These are phyloP conservation scores for Plagodis pulveraria DNA, from an alignment of 2,888 invertebrate genomes.

Conservation along the genomic window DNA sequence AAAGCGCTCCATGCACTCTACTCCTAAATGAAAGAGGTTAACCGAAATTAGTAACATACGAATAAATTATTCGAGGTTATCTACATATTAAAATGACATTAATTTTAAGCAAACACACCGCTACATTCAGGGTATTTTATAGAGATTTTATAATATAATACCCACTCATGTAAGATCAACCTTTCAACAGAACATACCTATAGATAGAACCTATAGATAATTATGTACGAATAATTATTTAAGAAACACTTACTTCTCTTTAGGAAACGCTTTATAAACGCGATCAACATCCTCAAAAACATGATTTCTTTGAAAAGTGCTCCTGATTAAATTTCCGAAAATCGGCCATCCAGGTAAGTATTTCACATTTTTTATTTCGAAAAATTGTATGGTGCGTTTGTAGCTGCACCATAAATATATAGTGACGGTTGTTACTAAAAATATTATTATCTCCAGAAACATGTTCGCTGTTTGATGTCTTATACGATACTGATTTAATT, in stretches of 20 bases:
- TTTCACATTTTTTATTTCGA: conserved; percentile 56
- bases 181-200: no score
- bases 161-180: no score
- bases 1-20: no score
- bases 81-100: no score
- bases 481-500: neutral
- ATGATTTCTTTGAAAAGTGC: conserved; percentile 53
- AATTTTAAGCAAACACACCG: no score
- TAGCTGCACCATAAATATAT: conserved; percentile 53
- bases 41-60: no score
- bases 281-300: conserved; percentile 55
- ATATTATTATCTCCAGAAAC: conserved; percentile 63
- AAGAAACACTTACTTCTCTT: conserved; percentile 55
- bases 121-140: no score
- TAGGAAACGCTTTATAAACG: conserved; percentile 62
- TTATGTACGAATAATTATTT: no score
- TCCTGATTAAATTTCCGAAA: conserved; percentile 60
- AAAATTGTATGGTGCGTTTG: conserved; percentile 51
- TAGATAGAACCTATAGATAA: no score
- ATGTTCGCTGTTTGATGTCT: conserved; percentile 42
- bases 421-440: conserved; percentile 50
- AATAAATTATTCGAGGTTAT: no score
- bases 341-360: conserved; percentile 60
- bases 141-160: no score
- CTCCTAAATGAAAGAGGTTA: no score